Percentiles rank a stretch among this genome's conserved stretches.
Evolutionary conservation across 2,888 invertebrate genomes (phyloP).

Genomic region (Sarcophaga rosellei): DNA sequence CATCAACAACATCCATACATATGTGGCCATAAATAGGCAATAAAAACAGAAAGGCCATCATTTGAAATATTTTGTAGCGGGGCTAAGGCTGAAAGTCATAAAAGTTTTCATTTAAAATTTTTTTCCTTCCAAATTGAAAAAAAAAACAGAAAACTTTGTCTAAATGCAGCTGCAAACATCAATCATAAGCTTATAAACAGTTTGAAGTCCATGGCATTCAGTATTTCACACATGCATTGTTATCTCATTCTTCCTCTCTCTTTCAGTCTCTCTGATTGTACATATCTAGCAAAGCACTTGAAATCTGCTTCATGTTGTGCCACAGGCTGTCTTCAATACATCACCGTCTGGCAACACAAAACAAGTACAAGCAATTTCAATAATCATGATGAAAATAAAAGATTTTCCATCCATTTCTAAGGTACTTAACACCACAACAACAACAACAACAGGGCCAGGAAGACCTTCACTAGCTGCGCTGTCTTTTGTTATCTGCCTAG

Average conservation of each 20-base stretch:
- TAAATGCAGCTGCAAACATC: slow-evolving; percentile 66
- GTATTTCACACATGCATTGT: not conserved
- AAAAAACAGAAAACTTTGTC: slow-evolving; percentile 18
- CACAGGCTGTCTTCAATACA: slow-evolving; percentile 49
- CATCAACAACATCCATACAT: not conserved
- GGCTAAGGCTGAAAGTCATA: slow-evolving; percentile 62
- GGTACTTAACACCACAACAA: slow-evolving; percentile 33
- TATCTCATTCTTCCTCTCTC: not conserved
- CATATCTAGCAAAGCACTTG: slow-evolving; percentile 20
- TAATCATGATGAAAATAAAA: slow-evolving; percentile 10
- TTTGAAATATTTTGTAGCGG: not conserved
- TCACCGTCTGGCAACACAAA: slow-evolving; percentile 36
- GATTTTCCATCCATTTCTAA: not conserved
- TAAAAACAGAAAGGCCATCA: slow-evolving; percentile 2
- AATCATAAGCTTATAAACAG: slow-evolving; percentile 57
- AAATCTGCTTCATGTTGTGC: slow-evolving; percentile 39
- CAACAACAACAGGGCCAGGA: not conserved
- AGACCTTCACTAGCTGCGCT: too few species aligned
- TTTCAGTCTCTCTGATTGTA: not conserved
- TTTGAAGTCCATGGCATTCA: not conserved
- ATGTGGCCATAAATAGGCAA: slow-evolving; percentile 63
- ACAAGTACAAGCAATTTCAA: slow-evolving; percentile 38
- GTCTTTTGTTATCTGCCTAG: too few species aligned
- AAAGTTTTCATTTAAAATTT: slow-evolving; percentile 8
- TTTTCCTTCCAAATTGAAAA: slow-evolving; percentile 20